Conservation (phyloP, 2,113 vertebrate genomes). For the Microcebus lehilahytsara region DNA sequence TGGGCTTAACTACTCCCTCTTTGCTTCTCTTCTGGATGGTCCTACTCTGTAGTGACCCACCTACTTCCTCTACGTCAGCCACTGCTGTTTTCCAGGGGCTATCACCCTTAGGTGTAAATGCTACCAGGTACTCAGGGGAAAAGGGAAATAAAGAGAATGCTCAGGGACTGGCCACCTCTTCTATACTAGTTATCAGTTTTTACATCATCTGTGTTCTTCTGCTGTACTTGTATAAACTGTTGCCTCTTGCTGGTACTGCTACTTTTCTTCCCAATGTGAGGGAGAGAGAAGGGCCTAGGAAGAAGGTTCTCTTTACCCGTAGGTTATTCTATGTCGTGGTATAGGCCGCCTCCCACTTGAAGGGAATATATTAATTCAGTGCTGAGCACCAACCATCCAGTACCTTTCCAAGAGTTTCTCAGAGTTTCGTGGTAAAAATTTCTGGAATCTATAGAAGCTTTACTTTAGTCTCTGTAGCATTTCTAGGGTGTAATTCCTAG, state of each 20-base stretch:
- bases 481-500: not conserved
- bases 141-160: not conserved
- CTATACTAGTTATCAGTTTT: not conserved
- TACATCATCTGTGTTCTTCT: not conserved
- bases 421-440: conserved; percentile 22
- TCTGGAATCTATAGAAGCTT: not conserved
- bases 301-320: not conserved
- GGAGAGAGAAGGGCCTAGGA: not conserved
- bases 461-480: not conserved
- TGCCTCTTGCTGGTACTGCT: not conserved
- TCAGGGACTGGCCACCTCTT: not conserved
- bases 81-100: not conserved
- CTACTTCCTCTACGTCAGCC: not conserved
- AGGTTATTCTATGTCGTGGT: not conserved
- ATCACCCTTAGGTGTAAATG: not conserved
- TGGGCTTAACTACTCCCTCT: not conserved
- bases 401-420: conserved; percentile 7
- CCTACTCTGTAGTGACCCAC: not conserved
- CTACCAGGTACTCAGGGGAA: not conserved
- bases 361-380: not conserved
- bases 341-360: not conserved
- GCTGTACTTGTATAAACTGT: not conserved
- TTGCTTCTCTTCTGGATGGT: not conserved
- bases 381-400: not conserved
- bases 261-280: not conserved